Conservation (phyloP, 2,888 invertebrate species). For the Epinotia ramella region DNA sequence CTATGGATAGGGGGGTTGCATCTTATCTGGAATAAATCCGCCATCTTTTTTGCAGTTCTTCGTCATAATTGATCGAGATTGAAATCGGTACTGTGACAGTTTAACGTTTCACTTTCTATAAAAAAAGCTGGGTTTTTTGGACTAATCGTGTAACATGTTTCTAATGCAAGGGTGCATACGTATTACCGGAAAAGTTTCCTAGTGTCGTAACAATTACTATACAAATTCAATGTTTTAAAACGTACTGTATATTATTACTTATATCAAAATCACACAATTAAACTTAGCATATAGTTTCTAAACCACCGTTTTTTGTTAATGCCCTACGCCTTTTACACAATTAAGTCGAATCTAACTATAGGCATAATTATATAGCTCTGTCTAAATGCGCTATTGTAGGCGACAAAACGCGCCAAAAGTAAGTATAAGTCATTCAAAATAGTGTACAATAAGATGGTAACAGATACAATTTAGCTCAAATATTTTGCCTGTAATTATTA, state of each 20-base stretch:
- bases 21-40: conserved; percentile 32
- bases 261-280: not conserved
- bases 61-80: conserved; percentile 21
- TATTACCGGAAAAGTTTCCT: not conserved
- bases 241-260: not conserved
- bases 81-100: conserved; percentile 9
- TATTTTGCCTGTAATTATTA: no score
- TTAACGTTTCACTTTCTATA: not conserved
- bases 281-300: not conserved
- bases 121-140: not conserved
- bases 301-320: not conserved
- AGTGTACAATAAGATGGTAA: no score
- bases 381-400: no score
- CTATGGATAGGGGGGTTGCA: conserved; percentile 31
- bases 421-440: no score
- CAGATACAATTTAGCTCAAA: no score
- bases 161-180: not conserved
- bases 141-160: not conserved
- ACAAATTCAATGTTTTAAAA: not conserved
- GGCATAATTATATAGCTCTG: no score
- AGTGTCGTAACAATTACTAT: no score
- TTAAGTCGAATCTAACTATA: no score
- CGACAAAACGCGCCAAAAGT: no score
- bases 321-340: no score
- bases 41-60: conserved; percentile 15